A percentile compares a stretch with the other conserved stretches of the same genome.
These are phyloP conservation scores for Dendroctonus valens DNA, from an alignment of 1,140 invertebrate species.

Conservation along the genomic window DNA sequence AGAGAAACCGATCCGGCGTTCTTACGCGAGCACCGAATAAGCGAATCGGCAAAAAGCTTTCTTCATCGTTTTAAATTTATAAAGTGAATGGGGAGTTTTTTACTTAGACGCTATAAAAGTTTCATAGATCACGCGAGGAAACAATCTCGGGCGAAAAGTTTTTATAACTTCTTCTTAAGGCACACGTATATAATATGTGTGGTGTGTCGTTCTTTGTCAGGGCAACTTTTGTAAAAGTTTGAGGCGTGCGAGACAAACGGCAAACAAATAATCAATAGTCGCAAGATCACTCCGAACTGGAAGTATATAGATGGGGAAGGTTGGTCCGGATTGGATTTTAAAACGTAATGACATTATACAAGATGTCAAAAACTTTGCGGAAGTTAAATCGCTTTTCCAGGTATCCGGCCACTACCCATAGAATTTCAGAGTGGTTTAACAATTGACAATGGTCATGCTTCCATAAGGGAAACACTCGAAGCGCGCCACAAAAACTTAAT, in stretches of 20 bases:
- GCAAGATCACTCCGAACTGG: too few relatives aligned
- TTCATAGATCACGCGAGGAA: constrained; percentile 28
- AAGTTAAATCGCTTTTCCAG: too few relatives aligned
- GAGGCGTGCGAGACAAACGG: constrained; percentile 15
- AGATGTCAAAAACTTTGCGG: too few relatives aligned
- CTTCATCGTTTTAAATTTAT: constrained; percentile 27
- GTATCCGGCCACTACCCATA: too few relatives aligned
- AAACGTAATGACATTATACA: too few relatives aligned
- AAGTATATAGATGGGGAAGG: too few relatives aligned
- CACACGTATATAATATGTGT: constrained; percentile 20
- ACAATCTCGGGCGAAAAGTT: constrained; percentile 23
- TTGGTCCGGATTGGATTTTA: too few relatives aligned
- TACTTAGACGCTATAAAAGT: constrained; percentile 25
- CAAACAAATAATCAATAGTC: constrained; percentile 23
- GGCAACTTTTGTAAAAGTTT: constrained; percentile 9
- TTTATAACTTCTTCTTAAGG: constrained; percentile 22
- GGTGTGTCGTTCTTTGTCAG: constrained; percentile 27
- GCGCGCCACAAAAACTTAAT: too few relatives aligned
- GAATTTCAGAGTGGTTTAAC: too few relatives aligned
- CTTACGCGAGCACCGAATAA: constrained; percentile 12
- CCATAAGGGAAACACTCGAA: too few relatives aligned
- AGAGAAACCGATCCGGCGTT: constrained; percentile 5
- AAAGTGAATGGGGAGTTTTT: constrained; percentile 23
- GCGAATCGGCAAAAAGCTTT: constrained; percentile 19
- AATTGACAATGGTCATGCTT: too few relatives aligned